These are phyloP conservation scores for Dipodomys spectabilis DNA, from an alignment of 2,113 vertebrate species.

Conservation along the genomic window DNA sequence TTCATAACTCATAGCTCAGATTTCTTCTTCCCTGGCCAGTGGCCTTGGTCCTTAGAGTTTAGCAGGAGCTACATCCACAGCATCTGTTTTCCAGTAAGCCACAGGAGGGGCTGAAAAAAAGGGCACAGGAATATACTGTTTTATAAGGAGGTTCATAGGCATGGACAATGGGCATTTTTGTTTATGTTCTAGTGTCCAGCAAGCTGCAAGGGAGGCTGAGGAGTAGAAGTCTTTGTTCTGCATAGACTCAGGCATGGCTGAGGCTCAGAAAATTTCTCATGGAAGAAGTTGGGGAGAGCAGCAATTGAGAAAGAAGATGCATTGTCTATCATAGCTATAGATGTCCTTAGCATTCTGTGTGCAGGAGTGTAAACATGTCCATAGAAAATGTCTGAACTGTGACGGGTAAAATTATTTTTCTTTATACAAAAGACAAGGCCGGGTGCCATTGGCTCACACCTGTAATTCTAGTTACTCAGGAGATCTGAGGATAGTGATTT, in stretches of 20 bases:
- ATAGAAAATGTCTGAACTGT: neutral
- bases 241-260: neutral
- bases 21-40: no score
- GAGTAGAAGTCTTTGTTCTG: conserved; percentile 3
- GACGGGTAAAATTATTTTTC: neutral
- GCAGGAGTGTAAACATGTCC: neutral
- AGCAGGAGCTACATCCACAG: neutral
- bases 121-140: neutral
- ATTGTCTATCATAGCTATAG: neutral
- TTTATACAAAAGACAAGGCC: neutral
- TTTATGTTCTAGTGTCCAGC: neutral
- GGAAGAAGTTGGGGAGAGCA: neutral
- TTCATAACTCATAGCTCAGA: no score
- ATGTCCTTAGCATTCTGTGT: neutral
- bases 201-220: neutral
- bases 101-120: neutral
- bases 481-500: no score
- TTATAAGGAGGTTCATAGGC: neutral
- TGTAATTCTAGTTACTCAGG: neutral
- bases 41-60: no score
- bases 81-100: neutral
- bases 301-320: neutral
- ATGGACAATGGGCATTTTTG: neutral
- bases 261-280: neutral
- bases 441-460: no score